A percentile compares a stretch with the other conserved stretches of the same genome.
Conservation (phyloP, 2,888 invertebrate species). For the Drosophila picticornis region DNA sequence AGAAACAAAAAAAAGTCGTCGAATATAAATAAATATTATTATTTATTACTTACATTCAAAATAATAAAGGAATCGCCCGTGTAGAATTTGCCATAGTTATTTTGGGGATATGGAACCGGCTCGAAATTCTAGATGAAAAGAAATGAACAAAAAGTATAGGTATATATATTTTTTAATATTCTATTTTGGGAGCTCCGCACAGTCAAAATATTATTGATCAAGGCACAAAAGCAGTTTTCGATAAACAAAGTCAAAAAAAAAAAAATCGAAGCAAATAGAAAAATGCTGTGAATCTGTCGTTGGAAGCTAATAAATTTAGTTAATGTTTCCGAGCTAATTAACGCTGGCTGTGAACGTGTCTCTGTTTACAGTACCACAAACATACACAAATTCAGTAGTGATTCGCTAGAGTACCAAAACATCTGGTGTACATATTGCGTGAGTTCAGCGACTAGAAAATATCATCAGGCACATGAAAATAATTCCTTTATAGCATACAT, state of each 20-base stretch:
- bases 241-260: constrained; percentile 24
- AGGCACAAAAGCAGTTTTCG: constrained; percentile 17
- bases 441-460: constrained; percentile 54
- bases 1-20: too few relatives aligned
- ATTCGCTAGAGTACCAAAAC: constrained; percentile 37
- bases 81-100: constrained; percentile 93
- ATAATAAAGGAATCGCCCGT: constrained; percentile 95
- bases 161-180: constrained; percentile 13
- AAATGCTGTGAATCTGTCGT: constrained; percentile 5
- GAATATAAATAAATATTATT: background rate
- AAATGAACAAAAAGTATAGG: constrained; percentile 24
- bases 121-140: constrained; percentile 89
- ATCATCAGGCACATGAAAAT: constrained; percentile 10
- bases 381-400: constrained; percentile 16
- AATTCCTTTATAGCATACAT: constrained; percentile 25
- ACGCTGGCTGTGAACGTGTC: constrained; percentile 23
- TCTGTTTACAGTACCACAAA: constrained; percentile 22
- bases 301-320: constrained; percentile 60
- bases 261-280: constrained; percentile 19
- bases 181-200: constrained; percentile 28
- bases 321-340: constrained; percentile 61
- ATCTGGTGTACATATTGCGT: constrained; percentile 62
- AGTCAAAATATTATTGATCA: constrained; percentile 41
- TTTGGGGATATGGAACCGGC: constrained; percentile 90
- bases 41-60: constrained; percentile 88